Evolutionary conservation across 2,888 invertebrate genomes (phyloP).

Genomic region (Andrena fulva): DNA sequence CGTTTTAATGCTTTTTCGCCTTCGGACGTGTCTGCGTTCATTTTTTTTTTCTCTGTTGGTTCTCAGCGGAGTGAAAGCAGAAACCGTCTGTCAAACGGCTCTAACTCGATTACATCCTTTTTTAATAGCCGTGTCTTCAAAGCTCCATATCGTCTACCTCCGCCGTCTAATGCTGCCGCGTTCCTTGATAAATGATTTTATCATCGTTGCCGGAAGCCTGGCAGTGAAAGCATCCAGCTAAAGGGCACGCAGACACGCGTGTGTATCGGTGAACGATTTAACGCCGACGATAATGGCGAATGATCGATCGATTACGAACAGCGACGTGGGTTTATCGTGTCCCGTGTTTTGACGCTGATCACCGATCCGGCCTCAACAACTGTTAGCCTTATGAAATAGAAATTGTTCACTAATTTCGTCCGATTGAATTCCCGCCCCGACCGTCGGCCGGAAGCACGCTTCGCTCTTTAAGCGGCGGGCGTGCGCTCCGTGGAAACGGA

Average conservation of each 20-base stretch:
- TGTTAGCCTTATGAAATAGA: constrained; percentile 1
- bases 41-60: constrained; percentile 3
- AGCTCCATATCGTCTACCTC: constrained; percentile 5
- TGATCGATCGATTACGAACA: constrained; percentile 50
- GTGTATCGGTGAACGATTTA: constrained; percentile 27
- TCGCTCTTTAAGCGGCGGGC: constrained; percentile 4
- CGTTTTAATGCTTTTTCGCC: constrained; percentile 22
- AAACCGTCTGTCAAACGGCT: constrained; percentile 46
- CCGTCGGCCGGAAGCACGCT: not conserved
- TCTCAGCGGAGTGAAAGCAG: constrained; percentile 54
- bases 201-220: constrained; percentile 15
- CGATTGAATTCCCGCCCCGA: constrained; percentile 3
- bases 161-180: not conserved
- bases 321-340: constrained; percentile 2
- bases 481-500: constrained; percentile 1
- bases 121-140: constrained; percentile 12
- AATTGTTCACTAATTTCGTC: constrained; percentile 7
- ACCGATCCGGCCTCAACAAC: not conserved
- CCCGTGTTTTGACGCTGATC: constrained; percentile 21
- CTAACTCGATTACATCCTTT: constrained; percentile 30
- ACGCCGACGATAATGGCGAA: constrained; percentile 31
- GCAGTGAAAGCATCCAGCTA: constrained; percentile 25
- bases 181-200: constrained; percentile 39
- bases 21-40: constrained; percentile 40
- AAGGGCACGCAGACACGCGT: constrained; percentile 22